Conservation (phyloP, 1,140 invertebrate genomes). For the Laupala kohalensis region DNA sequence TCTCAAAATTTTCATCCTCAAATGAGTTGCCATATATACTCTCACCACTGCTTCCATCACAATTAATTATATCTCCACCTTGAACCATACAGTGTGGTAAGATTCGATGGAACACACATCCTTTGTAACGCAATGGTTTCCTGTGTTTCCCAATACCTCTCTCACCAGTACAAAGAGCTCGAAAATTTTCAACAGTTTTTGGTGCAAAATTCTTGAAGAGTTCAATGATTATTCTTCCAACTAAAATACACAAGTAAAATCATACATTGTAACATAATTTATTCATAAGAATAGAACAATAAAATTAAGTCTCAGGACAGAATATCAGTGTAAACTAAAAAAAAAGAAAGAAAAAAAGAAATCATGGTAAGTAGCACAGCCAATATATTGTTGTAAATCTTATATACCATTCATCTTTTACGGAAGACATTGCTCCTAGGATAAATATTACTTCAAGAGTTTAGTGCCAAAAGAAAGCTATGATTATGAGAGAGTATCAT, state of each 20-base stretch:
- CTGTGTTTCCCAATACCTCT: conserved; percentile 52
- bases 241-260: conserved; percentile 33
- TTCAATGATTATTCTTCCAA: conserved; percentile 68
- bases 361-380: no score
- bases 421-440: no score
- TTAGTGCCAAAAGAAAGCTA: no score
- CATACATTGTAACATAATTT: no score
- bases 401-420: no score
- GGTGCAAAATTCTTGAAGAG: conserved; percentile 75
- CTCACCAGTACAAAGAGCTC: conserved; percentile 77
- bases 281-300: conserved; percentile 6
- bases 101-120: conserved; percentile 58
- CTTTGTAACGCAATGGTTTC: conserved; percentile 62
- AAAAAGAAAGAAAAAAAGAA: no score
- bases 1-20: conserved; percentile 76
- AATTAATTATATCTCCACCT: conserved; percentile 69
- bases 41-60: conserved; percentile 76
- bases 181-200: conserved; percentile 83
- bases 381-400: no score
- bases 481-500: no score
- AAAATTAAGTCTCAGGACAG: no score
- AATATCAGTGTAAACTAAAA: no score
- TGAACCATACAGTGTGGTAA: conserved; percentile 68
- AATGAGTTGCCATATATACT: conserved; percentile 86
- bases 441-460: no score